Percentiles rank a stretch among this genome's conserved stretches.
These are phyloP conservation scores for Alfaro cultratus DNA, from an alignment of 2,797 vertebrate species.

Conservation along the genomic window DNA sequence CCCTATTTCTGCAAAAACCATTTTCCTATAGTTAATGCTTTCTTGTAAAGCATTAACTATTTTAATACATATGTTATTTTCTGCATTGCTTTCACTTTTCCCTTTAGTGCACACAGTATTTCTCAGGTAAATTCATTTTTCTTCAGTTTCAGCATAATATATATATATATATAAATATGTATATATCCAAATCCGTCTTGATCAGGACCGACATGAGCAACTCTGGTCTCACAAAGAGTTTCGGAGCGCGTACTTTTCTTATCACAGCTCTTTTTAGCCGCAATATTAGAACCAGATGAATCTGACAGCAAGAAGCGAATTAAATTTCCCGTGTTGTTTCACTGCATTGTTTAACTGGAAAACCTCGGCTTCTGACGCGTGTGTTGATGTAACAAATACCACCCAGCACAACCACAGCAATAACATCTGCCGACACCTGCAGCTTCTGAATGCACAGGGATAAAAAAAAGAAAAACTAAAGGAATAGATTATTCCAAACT, in stretches of 20 bases:
- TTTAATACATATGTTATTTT: background rate
- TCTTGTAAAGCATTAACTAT: no score
- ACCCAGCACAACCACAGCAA: background rate
- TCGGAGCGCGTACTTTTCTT: background rate
- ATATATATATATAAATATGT: background rate
- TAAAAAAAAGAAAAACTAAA: background rate
- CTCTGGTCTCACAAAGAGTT: background rate
- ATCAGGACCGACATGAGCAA: background rate
- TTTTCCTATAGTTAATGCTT: no score
- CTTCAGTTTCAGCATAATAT: background rate
- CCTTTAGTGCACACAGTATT: background rate
- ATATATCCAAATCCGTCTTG: background rate
- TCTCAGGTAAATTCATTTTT: background rate
- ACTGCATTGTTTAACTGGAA: background rate
- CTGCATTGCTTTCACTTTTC: background rate
- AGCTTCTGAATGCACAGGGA: background rate
- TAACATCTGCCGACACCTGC: background rate
- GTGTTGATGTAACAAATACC: conserved; percentile 8
- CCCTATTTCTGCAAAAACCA: background rate
- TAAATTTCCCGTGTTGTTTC: background rate
- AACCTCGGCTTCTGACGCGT: background rate
- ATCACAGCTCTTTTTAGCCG: background rate
- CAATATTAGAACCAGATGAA: conserved; percentile 8
- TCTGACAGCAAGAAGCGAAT: background rate
- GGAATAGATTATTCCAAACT: background rate